These are phyloP conservation scores for Anguilla rostrata DNA, from an alignment of 2,113 vertebrate genomes.

Conservation along the genomic window DNA sequence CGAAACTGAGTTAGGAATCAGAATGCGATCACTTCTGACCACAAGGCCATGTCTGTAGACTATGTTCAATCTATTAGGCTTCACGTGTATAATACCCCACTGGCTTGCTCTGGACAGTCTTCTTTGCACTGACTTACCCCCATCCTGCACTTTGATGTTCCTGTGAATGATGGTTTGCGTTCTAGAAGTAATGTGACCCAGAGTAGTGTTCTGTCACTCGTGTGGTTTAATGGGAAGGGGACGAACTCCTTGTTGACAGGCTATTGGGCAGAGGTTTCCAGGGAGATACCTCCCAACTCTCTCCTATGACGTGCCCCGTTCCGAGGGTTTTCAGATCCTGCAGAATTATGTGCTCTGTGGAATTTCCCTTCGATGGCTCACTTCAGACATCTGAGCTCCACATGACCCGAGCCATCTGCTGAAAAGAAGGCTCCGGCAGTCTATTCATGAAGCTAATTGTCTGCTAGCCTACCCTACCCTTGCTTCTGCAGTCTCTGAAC, in stretches of 20 bases:
- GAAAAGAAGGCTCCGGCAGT: neutral
- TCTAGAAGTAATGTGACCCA: neutral
- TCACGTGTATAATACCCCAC: neutral
- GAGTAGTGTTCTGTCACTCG: neutral
- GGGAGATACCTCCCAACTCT: conserved; percentile 14
- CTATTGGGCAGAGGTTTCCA: neutral
- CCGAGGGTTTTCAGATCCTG: conserved; percentile 32
- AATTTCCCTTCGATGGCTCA: conserved; percentile 51
- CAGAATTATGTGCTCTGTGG: conserved; percentile 47
- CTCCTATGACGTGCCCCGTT: conserved; percentile 31
- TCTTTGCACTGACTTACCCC: neutral
- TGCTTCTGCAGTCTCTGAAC: neutral
- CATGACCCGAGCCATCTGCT: conserved; percentile 29
- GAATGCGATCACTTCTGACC: neutral
- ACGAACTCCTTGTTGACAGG: conserved; percentile 3
- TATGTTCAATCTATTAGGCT: neutral
- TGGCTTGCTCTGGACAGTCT: neutral
- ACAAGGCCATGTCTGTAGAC: neutral
- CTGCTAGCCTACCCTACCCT: neutral
- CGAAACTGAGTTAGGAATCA: neutral
- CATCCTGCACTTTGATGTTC: neutral
- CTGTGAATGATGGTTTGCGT: neutral
- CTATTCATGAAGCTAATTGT: neutral
- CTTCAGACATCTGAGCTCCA: conserved; percentile 45
- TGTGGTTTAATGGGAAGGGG: neutral